Base-by-base conservation (phyloP, 2,113 vertebrate genomes). In the Stegostoma tigrinum region DNA sequence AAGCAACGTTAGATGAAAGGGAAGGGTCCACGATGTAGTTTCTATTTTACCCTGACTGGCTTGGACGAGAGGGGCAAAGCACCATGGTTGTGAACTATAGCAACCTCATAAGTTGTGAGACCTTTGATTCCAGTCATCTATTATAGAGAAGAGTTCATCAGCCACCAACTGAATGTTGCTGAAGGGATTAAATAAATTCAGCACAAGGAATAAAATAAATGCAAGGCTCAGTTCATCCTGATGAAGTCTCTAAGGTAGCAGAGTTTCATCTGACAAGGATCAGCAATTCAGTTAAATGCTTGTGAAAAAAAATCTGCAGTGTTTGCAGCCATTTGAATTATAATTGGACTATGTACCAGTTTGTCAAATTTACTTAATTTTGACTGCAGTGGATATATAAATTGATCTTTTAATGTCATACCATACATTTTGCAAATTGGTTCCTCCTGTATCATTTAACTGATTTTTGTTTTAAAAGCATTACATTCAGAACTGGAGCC, bases 341-440 rank as follows among this genome's bases (percentile, higher is more conserved):
- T 72, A 48, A 95, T 75, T 45, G n/a, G 68, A 27, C 94, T 42
- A 52, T 75, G 15, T 72, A 72, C 68, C 23, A 95, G 94, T 34
- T 95, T 95, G 70, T 75, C 94, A 95, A 93, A 93, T 93, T 93
- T 93, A 66, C 30, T 93, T 66, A 66, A 93, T 30, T 93, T 61
- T 93, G n/a, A n/a, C 5, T 93, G 30, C 55, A 38, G 5, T 38
- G 34, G 21, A 34, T 93, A 66, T 93, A n/a, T 38, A 66, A 91
- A 91, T 48, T 94, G 93, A 42, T 94, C 27, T 64, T 38, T 95
- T 34, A 95, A 52, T 95, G 38, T 45, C 12, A 70, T 70, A 30
- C 23, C 45, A 70, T 75, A 95, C 66, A 34, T 95, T 95, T 3
- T 75, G 17, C 23, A 72, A 95, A 70, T 30, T 72, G 68, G 24